A percentile compares a stretch with the other conserved stretches of the same genome.
Conservation (phyloP, 1,140 invertebrate species). For the Popillia japonica region DNA sequence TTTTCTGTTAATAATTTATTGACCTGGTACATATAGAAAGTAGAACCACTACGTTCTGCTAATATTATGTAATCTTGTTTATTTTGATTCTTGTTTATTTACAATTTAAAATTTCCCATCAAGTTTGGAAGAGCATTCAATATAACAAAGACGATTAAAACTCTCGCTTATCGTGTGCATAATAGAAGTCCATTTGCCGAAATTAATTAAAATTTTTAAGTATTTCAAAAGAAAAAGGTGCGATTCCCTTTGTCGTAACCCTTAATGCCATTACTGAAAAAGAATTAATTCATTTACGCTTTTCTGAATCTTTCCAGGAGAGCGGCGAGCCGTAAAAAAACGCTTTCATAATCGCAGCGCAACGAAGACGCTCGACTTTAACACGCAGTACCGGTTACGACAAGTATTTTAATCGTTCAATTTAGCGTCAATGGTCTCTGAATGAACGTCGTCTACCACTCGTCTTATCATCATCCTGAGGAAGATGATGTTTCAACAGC, state of each 20-base stretch:
- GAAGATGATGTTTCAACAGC: slow-evolving; percentile 23
- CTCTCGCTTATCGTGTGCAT: not conserved
- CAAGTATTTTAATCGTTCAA: slow-evolving; percentile 30
- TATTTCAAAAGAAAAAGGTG: slow-evolving; percentile 19
- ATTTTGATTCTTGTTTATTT: too few species aligned
- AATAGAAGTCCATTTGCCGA: slow-evolving; percentile 21
- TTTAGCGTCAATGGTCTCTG: slow-evolving; percentile 23
- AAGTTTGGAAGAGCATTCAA: not conserved
- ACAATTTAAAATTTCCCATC: not conserved
- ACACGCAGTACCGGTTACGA: slow-evolving; percentile 8
- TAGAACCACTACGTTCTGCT: too few species aligned
- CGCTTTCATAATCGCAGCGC: slow-evolving; percentile 21
- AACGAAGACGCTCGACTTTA: not conserved
- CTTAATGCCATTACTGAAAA: slow-evolving; percentile 26
- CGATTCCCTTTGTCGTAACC: slow-evolving; percentile 9
- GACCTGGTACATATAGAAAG: too few species aligned
- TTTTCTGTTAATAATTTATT: too few species aligned
- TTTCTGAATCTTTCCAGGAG: not conserved
- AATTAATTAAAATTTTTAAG: slow-evolving; percentile 29
- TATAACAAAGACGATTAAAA: slow-evolving; percentile 27
- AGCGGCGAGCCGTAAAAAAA: not conserved
- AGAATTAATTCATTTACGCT: slow-evolving; percentile 35
- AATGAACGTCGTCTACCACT: slow-evolving; percentile 9
- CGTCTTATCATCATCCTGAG: not conserved
- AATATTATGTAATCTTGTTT: too few species aligned